Conservation (phyloP, 2,888 invertebrate species). For the Nysson spinosus region DNA sequence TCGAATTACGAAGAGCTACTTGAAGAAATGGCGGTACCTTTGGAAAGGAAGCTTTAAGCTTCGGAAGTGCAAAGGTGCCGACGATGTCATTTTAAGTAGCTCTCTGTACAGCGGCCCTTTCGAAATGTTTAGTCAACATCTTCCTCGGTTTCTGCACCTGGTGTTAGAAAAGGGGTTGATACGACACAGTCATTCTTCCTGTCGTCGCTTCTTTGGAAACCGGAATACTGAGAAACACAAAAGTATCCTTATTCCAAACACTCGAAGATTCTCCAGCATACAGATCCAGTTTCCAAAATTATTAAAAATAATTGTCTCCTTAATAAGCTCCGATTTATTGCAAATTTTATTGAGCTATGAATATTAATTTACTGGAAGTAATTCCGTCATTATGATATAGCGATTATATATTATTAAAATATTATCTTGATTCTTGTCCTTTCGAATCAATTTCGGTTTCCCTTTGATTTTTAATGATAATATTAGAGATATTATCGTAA, state of each 20-base stretch:
- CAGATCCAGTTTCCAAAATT: too few relatives aligned
- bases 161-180: constrained; percentile 56
- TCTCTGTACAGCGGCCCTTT: constrained; percentile 31
- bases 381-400: too few relatives aligned
- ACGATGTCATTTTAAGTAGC: constrained; percentile 53
- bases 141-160: constrained; percentile 61
- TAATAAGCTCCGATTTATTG: too few relatives aligned
- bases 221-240: constrained; percentile 12
- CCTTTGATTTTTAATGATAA: too few relatives aligned
- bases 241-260: constrained; percentile 19
- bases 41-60: constrained; percentile 49
- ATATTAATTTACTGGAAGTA: too few relatives aligned
- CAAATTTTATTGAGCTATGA: too few relatives aligned
- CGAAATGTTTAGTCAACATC: constrained; percentile 66
- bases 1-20: constrained; percentile 44
- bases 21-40: constrained; percentile 53
- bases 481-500: too few relatives aligned
- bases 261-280: too few relatives aligned
- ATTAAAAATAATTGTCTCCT: too few relatives aligned
- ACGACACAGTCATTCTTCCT: constrained; percentile 30
- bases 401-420: too few relatives aligned
- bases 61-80: constrained; percentile 61
- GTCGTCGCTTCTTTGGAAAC: constrained; percentile 27
- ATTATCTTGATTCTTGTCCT: too few relatives aligned
- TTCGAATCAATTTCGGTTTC: too few relatives aligned